phyloP scores from a whole-genome alignment of 2,888 invertebrate species.

The Eurytoma californica region DNA sequence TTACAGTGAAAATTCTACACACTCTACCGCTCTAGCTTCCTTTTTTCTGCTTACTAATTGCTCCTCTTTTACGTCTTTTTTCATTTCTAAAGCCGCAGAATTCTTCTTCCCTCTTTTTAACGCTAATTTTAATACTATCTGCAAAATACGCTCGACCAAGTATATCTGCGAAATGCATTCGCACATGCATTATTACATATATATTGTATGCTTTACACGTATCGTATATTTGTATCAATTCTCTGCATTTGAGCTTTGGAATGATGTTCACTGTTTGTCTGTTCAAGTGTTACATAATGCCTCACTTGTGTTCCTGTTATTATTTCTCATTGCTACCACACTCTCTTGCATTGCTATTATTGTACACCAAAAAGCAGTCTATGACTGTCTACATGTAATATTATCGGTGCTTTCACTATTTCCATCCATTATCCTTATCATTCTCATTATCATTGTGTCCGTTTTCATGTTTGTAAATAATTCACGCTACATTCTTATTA shows the following conservation, averaged over 20 bases:
- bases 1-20: conserved; percentile 15
- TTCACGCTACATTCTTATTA: background rate
- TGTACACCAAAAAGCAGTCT: background rate
- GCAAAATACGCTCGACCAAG: background rate
- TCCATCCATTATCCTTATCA: background rate
- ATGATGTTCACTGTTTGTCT: conserved; percentile 66
- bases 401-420: background rate
- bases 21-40: conserved; percentile 47
- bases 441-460: conserved; percentile 2
- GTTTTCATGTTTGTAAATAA: conserved; percentile 25
- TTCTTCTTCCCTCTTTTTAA: too few species aligned
- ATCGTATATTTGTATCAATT: conserved; percentile 61
- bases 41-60: conserved; percentile 6
- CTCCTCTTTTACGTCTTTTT: background rate
- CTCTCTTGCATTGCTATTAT: background rate
- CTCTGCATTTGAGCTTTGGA: conserved; percentile 72
- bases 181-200: too few species aligned
- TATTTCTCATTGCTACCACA: conserved; percentile 6
- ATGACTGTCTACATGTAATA: background rate
- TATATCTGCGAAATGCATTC: background rate
- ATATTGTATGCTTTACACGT: background rate
- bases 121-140: background rate
- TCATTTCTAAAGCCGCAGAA: too few species aligned
- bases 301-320: background rate
- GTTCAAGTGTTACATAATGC: conserved; percentile 3